These are phyloP conservation scores for Xylota sylvarum DNA, from an alignment of 2,888 invertebrate species.

Conservation along the genomic window DNA sequence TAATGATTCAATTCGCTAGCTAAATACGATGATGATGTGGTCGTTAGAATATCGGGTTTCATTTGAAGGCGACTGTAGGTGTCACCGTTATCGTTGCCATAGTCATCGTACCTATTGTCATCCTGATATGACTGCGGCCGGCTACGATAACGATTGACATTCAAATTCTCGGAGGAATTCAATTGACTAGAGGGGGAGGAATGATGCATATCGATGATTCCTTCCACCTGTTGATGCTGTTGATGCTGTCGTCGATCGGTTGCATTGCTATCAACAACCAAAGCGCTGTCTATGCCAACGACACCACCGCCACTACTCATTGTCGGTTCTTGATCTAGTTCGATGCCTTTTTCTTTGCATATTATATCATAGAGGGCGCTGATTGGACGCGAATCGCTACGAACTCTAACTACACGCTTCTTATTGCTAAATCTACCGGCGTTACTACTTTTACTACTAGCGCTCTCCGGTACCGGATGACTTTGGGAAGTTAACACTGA, in stretches of 20 bases:
- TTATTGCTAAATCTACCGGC: conserved; percentile 82
- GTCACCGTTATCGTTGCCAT: conserved; percentile 52
- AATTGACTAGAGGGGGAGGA: conserved; percentile 66
- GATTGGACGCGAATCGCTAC: conserved; percentile 84
- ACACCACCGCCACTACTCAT: conserved; percentile 67
- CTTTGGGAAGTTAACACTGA: conserved; percentile 70
- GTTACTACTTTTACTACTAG: conserved; percentile 80
- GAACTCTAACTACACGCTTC: conserved; percentile 83
- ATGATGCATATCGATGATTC: conserved; percentile 14
- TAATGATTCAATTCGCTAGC: conserved; percentile 76
- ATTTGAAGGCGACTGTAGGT: conserved; percentile 65
- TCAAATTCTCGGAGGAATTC: conserved; percentile 46
- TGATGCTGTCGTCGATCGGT: conserved; percentile 67
- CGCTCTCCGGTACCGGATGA: conserved; percentile 8
- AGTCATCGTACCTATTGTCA: conserved; percentile 74
- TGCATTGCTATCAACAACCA: conserved; percentile 52
- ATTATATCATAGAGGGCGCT: conserved; percentile 85
- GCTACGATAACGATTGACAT: conserved; percentile 63
- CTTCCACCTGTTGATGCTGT: conserved; percentile 52
- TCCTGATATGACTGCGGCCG: conserved; percentile 65
- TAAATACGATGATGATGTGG: conserved; percentile 60
- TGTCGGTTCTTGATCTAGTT: conserved; percentile 77
- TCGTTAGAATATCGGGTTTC: conserved; percentile 73
- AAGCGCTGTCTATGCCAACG: conserved; percentile 59
- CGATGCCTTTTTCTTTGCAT: conserved; percentile 85